phyloP scores from a whole-genome alignment of 2,888 invertebrate genomes.

The Caenorhabditis panamensis region DNA sequence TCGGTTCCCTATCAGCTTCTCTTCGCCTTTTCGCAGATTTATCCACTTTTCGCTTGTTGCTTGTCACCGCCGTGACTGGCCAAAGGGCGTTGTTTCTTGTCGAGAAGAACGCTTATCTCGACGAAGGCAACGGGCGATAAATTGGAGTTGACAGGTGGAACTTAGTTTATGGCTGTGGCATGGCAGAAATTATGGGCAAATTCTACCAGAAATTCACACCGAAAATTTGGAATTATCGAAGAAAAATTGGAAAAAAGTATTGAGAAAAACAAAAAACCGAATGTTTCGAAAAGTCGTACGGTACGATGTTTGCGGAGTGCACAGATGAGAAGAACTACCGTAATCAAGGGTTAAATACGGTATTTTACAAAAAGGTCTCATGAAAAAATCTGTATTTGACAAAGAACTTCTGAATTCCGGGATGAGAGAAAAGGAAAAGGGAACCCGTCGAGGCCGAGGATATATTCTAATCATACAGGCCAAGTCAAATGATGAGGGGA shows the following conservation, averaged over 20 bases:
- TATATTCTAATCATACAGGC: slow-evolving; percentile 55
- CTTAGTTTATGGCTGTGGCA: slow-evolving; percentile 40
- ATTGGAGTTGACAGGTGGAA: slow-evolving; percentile 50
- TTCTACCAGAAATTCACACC: not conserved
- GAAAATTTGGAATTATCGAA: not conserved
- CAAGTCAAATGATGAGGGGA: slow-evolving; percentile 39
- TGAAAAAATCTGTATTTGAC: too few species aligned
- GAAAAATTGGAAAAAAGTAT: not conserved
- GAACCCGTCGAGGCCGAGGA: too few species aligned
- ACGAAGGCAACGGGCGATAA: slow-evolving; percentile 37
- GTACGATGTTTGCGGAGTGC: not conserved
- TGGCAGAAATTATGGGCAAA: slow-evolving; percentile 25
- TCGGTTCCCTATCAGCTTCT: slow-evolving; percentile 53
- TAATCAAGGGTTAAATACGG: not conserved
- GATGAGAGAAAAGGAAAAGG: too few species aligned
- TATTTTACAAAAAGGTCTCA: not conserved
- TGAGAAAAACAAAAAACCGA: not conserved
- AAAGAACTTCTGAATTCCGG: not conserved
- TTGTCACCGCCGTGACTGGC: slow-evolving; percentile 23
- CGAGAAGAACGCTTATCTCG: slow-evolving; percentile 54
- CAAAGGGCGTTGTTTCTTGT: slow-evolving; percentile 43
- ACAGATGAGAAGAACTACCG: not conserved
- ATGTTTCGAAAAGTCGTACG: not conserved
- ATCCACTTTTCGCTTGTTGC: slow-evolving; percentile 13
- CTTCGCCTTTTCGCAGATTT: slow-evolving; percentile 23